Evolutionary conservation across 2,888 invertebrate genomes (phyloP).

Genomic region (Oxycera nigricornis): DNA sequence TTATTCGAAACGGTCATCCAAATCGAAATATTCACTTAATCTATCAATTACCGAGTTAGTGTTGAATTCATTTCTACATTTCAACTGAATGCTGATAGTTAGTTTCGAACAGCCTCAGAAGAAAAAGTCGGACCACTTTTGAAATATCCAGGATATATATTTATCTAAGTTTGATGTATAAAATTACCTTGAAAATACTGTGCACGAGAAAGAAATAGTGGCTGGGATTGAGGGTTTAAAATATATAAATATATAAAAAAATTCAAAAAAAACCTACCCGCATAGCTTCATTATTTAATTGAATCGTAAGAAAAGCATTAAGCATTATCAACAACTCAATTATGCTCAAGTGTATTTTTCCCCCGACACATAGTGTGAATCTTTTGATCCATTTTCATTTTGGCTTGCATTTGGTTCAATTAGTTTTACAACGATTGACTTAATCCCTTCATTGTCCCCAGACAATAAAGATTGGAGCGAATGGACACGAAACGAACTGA

Average conservation of each 20-base stretch:
- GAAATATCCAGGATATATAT: neutral
- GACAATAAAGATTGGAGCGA: neutral
- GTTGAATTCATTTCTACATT: neutral
- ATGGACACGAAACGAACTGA: neutral
- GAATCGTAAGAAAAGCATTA: no score
- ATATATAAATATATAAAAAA: no score
- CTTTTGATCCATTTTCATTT: neutral
- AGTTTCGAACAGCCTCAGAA: no score
- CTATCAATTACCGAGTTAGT: constrained; percentile 13
- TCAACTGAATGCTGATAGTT: no score
- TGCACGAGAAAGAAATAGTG: no score
- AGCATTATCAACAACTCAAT: no score
- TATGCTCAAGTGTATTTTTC: no score
- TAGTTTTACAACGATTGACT: constrained; percentile 2
- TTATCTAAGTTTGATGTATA: neutral
- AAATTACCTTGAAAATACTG: no score
- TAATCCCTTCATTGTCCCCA: constrained; percentile 9
- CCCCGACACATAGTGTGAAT: no score
- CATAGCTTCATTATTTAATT: no score
- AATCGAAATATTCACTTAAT: neutral
- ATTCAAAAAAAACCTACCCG: no score
- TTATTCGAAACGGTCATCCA: neutral
- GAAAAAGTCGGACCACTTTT: neutral
- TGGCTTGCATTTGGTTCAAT: neutral
- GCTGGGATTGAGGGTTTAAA: no score